Base-by-base conservation (phyloP, 2,113 vertebrate species). In the Rissa tridactyla region DNA sequence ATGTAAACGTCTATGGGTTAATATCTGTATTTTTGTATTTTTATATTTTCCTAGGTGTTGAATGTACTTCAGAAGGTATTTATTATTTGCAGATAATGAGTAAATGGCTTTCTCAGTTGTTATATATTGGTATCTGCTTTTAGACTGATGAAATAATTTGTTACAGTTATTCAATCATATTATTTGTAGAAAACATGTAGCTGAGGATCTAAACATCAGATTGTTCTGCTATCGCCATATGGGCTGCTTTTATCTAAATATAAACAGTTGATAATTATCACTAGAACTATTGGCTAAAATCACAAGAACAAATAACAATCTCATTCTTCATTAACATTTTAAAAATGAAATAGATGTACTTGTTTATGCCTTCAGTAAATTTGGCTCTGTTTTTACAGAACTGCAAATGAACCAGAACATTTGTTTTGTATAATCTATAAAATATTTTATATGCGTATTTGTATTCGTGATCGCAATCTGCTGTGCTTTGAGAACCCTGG, bases 131-230 rank as follows among this genome's bases (percentile, higher is more conserved):
- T 78, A 78, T 95, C 76, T 86, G 82, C 81, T 96, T 96, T 96
- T 90, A 94, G 88, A 92, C 92, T 92, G 93, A 96, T 97, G 94
- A 95, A 97, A 97, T 95, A 97, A 96, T 97, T 96, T 97, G 94
- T 89, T 91, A 91, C 94, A 94, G 52, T 93, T 80, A 91, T 97
- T 96, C 82, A 89, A 95, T 97, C 97, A 95, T 86, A 86, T 92
- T 97, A 97, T 97, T 97, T 97, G 95, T 96, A 95, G 97, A 92
- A 97, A 97, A 68, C 83, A 73, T 72, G 93, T 92, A 95, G 68
- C 84, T 86, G 96, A 91, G 95, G 92, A 96, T 96, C 64, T 87
- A 96, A 92, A 92, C 85, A 91, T 82, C 83, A 68, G 95, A 95
- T 95, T 95, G 61, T 86, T 72, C 97, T 90, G 82, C 77, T 69